Conservation (phyloP, 1,140 invertebrate species). For the Drosophila melanica region DNA sequence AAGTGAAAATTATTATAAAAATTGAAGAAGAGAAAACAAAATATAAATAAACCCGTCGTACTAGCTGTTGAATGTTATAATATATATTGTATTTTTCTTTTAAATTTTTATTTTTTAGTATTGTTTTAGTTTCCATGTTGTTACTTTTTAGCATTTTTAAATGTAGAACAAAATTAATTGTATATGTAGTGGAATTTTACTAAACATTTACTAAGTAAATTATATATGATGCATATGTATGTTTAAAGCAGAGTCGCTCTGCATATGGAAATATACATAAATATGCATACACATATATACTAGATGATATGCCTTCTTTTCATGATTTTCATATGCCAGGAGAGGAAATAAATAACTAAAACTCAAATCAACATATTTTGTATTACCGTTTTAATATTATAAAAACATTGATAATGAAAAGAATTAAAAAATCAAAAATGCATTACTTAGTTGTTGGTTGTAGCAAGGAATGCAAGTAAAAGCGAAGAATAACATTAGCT, state of each 20-base stretch:
- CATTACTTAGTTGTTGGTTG: conserved; percentile 54
- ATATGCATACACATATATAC: conserved; percentile 12
- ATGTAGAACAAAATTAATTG: conserved; percentile 28
- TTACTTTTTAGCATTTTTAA: conserved; percentile 20
- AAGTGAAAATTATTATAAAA: neutral
- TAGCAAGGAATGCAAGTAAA: conserved; percentile 16
- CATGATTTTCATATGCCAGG: conserved; percentile 60
- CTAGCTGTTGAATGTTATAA: conserved; percentile 51
- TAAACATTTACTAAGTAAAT: conserved; percentile 39
- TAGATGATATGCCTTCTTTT: conserved; percentile 56
- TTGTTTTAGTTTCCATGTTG: neutral
- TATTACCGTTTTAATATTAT: conserved; percentile 73
- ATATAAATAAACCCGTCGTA: conserved; percentile 36
- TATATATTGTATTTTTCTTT: conserved; percentile 15
- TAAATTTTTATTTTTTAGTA: neutral
- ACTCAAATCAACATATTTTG: conserved; percentile 70
- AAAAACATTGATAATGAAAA: conserved; percentile 6
- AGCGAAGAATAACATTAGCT: conserved; percentile 28
- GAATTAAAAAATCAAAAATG: conserved; percentile 14
- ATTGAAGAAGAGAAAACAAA: neutral
- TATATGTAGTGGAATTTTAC: conserved; percentile 46
- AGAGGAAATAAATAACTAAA: conserved; percentile 22
- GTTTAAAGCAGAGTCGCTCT: neutral
- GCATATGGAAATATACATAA: conserved; percentile 8
- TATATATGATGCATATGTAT: neutral